These are phyloP conservation scores for Ophioderma brevispina DNA, from an alignment of 35 echinoderm and acorn worm genomes.

Conservation along the genomic window DNA sequence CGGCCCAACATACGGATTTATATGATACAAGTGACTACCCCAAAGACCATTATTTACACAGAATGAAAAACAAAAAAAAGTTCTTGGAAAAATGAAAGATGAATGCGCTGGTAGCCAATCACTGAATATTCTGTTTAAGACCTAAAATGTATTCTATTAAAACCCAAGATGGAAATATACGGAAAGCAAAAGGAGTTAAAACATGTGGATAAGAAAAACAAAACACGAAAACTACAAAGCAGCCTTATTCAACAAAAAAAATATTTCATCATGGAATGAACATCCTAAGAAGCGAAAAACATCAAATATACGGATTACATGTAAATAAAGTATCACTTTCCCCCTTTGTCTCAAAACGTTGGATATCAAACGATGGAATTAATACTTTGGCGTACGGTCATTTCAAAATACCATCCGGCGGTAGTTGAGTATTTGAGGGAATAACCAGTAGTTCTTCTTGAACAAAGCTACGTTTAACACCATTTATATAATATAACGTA, in stretches of 20 bases:
- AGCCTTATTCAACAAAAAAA: neutral
- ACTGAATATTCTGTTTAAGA: conserved; percentile 1
- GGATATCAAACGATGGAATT: neutral
- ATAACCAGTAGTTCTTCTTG: neutral
- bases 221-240: conserved; percentile 10
- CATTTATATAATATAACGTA: neutral
- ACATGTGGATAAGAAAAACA: conserved; percentile 5
- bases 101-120: conserved; percentile 25
- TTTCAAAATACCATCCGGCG: neutral
- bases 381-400: conserved; percentile 8
- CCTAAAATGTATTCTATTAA: conserved; percentile 22
- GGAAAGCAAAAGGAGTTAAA: conserved; percentile 28
- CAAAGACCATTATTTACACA: neutral
- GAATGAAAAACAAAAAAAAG: conserved; percentile 10
- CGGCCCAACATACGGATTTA: neutral
- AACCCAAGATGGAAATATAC: neutral
- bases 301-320: conserved; percentile 2
- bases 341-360: neutral
- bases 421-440: neutral
- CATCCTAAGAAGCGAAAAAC: neutral
- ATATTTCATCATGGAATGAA: conserved; percentile 11
- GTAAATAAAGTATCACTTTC: conserved; percentile 3
- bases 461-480: neutral
- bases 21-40: conserved; percentile 24
- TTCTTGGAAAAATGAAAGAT: conserved; percentile 43